Evolutionary conservation across 2,888 invertebrate genomes (phyloP).

Genomic region (Harpalus rubripes): DNA sequence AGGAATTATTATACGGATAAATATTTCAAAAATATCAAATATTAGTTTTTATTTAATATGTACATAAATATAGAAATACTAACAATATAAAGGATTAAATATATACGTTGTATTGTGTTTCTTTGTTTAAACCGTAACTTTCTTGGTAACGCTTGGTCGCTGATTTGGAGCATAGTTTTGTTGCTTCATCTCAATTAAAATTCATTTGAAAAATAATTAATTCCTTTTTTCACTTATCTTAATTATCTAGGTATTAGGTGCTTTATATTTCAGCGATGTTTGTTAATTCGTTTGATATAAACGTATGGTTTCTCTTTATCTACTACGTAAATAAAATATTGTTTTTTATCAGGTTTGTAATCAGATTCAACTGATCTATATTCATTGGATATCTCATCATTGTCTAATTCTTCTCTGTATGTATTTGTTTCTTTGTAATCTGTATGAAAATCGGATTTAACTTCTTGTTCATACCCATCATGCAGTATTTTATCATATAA

Average conservation of each 20-base stretch:
- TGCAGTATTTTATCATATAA: constrained; percentile 7
- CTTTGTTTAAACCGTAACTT: not conserved
- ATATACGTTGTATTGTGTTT: not conserved
- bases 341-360: constrained; percentile 1
- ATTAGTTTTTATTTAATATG: not conserved
- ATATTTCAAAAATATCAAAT: no score
- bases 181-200: constrained; percentile 36
- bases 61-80: not conserved
- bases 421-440: not conserved
- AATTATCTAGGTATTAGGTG: not conserved
- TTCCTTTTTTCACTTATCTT: constrained; percentile 1
- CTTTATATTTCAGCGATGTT: constrained; percentile 17
- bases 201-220: not conserved
- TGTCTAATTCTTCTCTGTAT: not conserved
- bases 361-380: not conserved
- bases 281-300: constrained; percentile 18
- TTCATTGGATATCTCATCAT: not conserved
- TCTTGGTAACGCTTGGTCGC: constrained; percentile 39
- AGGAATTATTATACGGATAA: no score
- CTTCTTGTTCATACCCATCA: not conserved
- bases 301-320: constrained; percentile 21
- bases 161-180: constrained; percentile 16
- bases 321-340: constrained; percentile 28
- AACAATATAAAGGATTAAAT: not conserved
- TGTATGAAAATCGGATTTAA: not conserved